Conservation (phyloP, 2,888 invertebrate genomes). For the Cosmia pyralina region DNA sequence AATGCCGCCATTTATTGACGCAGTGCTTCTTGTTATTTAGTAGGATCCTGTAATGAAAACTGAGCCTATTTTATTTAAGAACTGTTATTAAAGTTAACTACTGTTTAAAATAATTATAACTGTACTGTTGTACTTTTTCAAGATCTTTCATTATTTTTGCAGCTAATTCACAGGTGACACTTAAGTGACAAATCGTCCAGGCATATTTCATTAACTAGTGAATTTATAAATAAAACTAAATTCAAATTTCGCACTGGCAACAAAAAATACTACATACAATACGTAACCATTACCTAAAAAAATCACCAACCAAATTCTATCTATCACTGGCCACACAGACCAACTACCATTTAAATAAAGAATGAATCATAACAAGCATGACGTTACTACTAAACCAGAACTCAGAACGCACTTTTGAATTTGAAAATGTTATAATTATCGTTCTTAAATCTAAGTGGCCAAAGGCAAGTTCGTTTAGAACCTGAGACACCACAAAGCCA, state of each 20-base stretch:
- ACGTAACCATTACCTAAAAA: constrained; percentile 10
- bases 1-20: constrained; percentile 44
- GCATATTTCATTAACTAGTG: background rate
- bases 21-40: constrained; percentile 29
- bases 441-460: constrained; percentile 79
- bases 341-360: constrained; percentile 55
- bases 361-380: constrained; percentile 53
- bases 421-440: constrained; percentile 80
- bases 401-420: constrained; percentile 69
- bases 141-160: background rate
- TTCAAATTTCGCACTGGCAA: background rate
- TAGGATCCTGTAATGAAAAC: constrained; percentile 33
- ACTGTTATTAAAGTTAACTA: constrained; percentile 17
- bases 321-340: constrained; percentile 48
- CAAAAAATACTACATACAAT: constrained; percentile 24
- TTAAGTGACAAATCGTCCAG: background rate
- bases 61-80: constrained; percentile 1
- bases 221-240: background rate
- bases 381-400: constrained; percentile 56
- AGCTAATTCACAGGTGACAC: background rate
- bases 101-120: constrained; percentile 13
- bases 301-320: constrained; percentile 34
- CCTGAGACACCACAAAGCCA: constrained; percentile 78
- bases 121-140: background rate
- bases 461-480: constrained; percentile 79